A percentile compares a stretch with the other conserved stretches of the same genome.
Conservation (phyloP, 1,140 invertebrate genomes). For the Galleria mellonella region DNA sequence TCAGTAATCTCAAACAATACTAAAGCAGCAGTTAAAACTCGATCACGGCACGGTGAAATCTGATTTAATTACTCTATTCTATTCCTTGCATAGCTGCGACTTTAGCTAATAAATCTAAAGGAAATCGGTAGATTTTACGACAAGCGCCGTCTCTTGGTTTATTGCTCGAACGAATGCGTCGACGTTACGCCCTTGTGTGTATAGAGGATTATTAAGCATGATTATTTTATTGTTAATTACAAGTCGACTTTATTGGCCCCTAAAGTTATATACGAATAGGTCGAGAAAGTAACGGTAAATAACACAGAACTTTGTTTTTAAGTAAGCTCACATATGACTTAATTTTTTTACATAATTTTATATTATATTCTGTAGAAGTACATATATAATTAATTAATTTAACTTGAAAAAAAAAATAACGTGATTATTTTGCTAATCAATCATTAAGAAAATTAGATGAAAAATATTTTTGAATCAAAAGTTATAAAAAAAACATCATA, state of each 20-base stretch:
- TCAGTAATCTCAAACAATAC: not conserved
- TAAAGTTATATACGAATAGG: too few relatives aligned
- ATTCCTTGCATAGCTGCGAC: constrained; percentile 40
- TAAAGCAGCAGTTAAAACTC: constrained; percentile 2
- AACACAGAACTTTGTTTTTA: too few relatives aligned
- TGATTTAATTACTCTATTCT: constrained; percentile 42
- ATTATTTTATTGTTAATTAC: constrained; percentile 15
- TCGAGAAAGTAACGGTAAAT: too few relatives aligned
- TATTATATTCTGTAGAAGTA: too few relatives aligned
- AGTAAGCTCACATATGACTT: too few relatives aligned
- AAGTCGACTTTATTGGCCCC: not conserved
- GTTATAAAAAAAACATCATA: too few relatives aligned
- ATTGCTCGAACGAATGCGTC: constrained; percentile 20
- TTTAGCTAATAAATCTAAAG: constrained; percentile 55
- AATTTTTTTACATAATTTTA: too few relatives aligned
- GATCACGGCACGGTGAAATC: constrained; percentile 24
- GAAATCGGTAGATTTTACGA: constrained; percentile 40
- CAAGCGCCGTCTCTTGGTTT: constrained; percentile 29
- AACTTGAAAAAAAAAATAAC: too few relatives aligned
- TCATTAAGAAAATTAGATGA: too few relatives aligned
- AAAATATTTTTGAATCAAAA: too few relatives aligned
- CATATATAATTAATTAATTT: too few relatives aligned
- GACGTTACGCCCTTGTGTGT: constrained; percentile 21
- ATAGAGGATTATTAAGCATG: constrained; percentile 7
- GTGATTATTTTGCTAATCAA: too few relatives aligned